phyloP scores from a whole-genome alignment of 2,113 vertebrate species.

The Collichthys lucidus region DNA sequence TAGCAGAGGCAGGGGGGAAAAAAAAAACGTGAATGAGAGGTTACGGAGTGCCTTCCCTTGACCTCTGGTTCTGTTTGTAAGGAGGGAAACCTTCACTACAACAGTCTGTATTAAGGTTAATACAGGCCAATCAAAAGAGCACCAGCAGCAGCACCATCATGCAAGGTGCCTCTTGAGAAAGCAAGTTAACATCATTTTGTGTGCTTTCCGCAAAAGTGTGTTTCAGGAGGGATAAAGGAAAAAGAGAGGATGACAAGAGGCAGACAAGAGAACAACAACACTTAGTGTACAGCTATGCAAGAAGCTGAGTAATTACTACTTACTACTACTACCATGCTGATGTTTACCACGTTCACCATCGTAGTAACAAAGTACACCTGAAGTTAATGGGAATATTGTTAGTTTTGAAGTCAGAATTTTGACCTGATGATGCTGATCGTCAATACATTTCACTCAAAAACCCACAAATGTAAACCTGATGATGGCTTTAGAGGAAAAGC shows the following conservation, averaged over 20 bases:
- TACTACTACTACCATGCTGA: background rate
- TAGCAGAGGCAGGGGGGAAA: slow-evolving; percentile 57
- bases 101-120: slow-evolving; percentile 48
- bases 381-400: too few relatives aligned
- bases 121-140: slow-evolving; percentile 45
- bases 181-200: background rate
- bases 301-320: background rate
- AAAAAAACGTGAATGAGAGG: slow-evolving; percentile 67
- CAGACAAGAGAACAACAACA: background rate
- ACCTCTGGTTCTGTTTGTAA: slow-evolving; percentile 57
- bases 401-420: background rate
- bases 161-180: background rate
- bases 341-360: too few relatives aligned
- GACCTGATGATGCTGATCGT: background rate
- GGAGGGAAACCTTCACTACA: slow-evolving; percentile 43
- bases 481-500: too few relatives aligned
- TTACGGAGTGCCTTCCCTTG: slow-evolving; percentile 61
- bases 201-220: background rate
- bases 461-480: too few relatives aligned
- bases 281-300: background rate
- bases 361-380: too few relatives aligned
- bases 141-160: background rate
- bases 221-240: background rate
- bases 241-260: background rate
- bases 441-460: background rate